These are phyloP conservation scores for Drosophila meridionalis DNA, from an alignment of 2,888 invertebrate species.

Conservation along the genomic window DNA sequence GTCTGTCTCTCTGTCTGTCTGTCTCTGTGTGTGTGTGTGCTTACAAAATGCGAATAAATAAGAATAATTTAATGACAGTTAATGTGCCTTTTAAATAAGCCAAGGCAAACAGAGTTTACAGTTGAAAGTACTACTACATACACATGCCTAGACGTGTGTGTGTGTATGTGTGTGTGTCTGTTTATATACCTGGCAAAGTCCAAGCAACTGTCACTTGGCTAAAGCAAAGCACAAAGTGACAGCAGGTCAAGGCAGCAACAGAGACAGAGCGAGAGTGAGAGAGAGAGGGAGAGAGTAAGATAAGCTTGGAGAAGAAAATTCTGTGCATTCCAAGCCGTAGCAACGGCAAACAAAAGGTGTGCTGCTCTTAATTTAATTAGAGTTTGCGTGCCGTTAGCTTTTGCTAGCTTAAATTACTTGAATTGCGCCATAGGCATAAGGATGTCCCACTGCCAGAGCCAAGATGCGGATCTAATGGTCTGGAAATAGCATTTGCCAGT, in stretches of 20 bases:
- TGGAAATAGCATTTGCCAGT: conserved; percentile 74
- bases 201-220: conserved; percentile 10
- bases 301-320: conserved; percentile 3
- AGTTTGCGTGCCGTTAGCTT: conserved; percentile 52
- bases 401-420: conserved; percentile 22
- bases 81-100: conserved; percentile 47
- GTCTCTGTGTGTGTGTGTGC: conserved; percentile 3
- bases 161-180: background rate
- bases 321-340: conserved; percentile 53
- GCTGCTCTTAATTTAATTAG: conserved; percentile 81
- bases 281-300: background rate
- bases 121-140: background rate
- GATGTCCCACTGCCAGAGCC: conserved; percentile 33
- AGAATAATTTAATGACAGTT: conserved; percentile 68
- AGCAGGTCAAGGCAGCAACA: conserved; percentile 30
- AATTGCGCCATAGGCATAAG: conserved; percentile 27
- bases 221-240: conserved; percentile 9
- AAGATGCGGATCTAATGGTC: conserved; percentile 66
- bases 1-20: background rate
- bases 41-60: conserved; percentile 45
- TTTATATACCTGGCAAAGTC: background rate
- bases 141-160: background rate
- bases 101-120: conserved; percentile 12
- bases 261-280: too few species aligned
- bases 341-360: conserved; percentile 63